These are phyloP conservation scores for Panthera leo DNA, from an alignment of 2,113 vertebrate species.

Conservation along the genomic window DNA sequence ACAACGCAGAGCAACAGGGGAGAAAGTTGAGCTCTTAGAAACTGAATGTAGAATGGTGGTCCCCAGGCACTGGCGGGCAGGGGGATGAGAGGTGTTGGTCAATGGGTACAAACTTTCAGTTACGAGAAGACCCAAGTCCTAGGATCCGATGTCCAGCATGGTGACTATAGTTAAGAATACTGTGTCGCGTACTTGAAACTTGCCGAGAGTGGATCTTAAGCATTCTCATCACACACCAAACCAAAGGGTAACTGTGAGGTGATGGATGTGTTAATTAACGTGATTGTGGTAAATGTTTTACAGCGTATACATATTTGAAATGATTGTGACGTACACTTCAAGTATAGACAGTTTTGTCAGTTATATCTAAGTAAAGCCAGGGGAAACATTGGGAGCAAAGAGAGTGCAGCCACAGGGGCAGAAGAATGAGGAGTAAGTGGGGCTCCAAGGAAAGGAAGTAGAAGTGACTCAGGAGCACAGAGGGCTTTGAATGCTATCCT, in stretches of 20 bases:
- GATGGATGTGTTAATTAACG: neutral
- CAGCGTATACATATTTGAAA: neutral
- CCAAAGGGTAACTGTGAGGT: neutral
- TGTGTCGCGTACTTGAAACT: neutral
- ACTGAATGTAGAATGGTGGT: neutral
- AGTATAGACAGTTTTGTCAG: neutral
- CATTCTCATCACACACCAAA: neutral
- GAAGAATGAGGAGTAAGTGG: neutral
- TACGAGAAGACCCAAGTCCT: neutral
- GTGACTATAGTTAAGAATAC: neutral
- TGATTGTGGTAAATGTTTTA: neutral
- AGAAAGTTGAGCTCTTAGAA: neutral
- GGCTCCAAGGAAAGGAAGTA: neutral
- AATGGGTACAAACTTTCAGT: neutral
- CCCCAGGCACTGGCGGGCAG: neutral
- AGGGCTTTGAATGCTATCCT: neutral
- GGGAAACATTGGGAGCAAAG: neutral
- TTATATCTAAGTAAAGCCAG: neutral
- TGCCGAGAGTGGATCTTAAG: neutral
- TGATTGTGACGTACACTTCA: neutral
- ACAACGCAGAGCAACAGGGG: neutral
- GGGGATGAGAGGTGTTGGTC: neutral
- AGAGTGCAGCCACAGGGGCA: neutral
- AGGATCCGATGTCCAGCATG: neutral
- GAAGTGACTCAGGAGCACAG: neutral